Base-by-base conservation (phyloP, 1,140 invertebrate genomes). In the Mamestra configurata region DNA sequence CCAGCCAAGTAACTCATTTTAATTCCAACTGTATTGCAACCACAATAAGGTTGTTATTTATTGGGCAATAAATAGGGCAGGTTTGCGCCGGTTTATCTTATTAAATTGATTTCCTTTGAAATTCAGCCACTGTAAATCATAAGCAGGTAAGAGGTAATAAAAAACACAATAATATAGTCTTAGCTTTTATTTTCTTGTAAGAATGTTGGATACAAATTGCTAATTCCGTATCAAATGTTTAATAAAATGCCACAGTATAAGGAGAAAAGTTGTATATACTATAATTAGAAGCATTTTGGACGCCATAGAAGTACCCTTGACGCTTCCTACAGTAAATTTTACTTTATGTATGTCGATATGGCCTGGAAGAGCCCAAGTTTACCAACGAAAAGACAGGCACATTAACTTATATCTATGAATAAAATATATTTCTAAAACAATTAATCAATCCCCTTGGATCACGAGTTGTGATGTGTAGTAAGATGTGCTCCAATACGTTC, bases 181-280 rank as follows among this genome's bases (percentile, higher is more conserved):
- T 92, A 93, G 84, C 84, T 88, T 92, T 93, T 93, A 94, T 92
- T 93, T 85, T 91, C 82, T 84, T 90, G 88, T 91, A 93, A 92
- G 89, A 92, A 89, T 88, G 85, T 89, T 89, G 90, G 88, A 92
- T 93, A 94, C 93, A 92, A 92, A 94, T 90, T 79, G 89, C 86
- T 86, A 88, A 80, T 89, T 89, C 91, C 88, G 90, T 94, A 94
- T 93, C 93, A 93, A 93, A 93, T 89, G 84, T 90, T 90, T 87
- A 90, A 27, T 76, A 92, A 92, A 93, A 92, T 89, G 89, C 86
- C 84, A 89, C 81, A 88, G 86, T 90, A 92, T 82, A 86, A 85
- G 84, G 86, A 89, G 83, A 86, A 90, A 81, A 90, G 89, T 91
- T 93, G 91, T 93, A 94, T 90, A 91, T 84, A 86, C 82, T 88